A percentile compares a stretch with the other conserved stretches of the same genome.
These are phyloP conservation scores for Brachypodius melanocephalos DNA, from an alignment of 2,113 vertebrate species.

Conservation along the genomic window DNA sequence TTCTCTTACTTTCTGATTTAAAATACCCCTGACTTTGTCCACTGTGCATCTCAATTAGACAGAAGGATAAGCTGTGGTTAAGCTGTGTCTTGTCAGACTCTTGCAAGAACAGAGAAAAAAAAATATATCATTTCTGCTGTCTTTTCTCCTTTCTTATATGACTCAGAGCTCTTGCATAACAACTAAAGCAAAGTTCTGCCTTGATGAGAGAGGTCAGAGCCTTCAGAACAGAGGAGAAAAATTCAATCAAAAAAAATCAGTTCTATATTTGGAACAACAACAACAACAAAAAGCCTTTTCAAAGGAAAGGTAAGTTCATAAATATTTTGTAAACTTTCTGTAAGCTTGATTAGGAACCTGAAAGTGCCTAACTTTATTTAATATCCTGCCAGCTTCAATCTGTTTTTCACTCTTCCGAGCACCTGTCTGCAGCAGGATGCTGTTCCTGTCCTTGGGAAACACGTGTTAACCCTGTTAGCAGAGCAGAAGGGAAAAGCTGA, in stretches of 20 bases:
- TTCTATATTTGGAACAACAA: neutral
- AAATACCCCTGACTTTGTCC: neutral
- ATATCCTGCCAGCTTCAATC: neutral
- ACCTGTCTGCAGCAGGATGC: neutral
- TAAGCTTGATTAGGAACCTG: neutral
- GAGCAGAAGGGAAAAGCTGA: neutral
- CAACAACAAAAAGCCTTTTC: neutral
- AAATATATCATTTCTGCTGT: neutral
- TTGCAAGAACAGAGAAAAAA: neutral
- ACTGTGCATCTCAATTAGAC: neutral
- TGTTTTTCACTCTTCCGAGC: neutral
- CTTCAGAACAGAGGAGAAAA: neutral
- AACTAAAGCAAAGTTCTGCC: neutral
- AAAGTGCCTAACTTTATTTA: slow-evolving; percentile 27
- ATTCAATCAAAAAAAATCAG: neutral
- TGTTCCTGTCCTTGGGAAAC: neutral
- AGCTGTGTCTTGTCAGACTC: neutral
- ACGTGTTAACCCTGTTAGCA: neutral
- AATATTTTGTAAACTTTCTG: slow-evolving; percentile 8
- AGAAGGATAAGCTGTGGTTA: neutral
- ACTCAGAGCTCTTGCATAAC: neutral
- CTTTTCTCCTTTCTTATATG: neutral
- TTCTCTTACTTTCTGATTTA: neutral
- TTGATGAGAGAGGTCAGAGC: neutral
- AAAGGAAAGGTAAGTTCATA: neutral